Conservation (phyloP, 2,888 invertebrate species). For the Epirrhoe alternata region DNA sequence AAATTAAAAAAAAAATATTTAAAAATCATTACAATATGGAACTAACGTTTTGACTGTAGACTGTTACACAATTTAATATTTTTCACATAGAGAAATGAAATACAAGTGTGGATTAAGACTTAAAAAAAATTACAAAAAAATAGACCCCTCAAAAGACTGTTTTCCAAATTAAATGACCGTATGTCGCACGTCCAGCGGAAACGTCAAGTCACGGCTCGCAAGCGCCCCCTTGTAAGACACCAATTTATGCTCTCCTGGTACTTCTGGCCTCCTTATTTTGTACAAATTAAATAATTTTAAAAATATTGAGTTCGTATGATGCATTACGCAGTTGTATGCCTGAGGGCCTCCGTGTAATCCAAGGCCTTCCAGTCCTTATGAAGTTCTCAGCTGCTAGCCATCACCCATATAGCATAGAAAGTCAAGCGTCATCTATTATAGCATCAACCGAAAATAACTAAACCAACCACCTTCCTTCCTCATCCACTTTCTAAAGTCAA, state of each 20-base stretch:
- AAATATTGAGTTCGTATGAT: neutral
- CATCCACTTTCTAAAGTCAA: too few relatives aligned
- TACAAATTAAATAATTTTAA: constrained; percentile 5
- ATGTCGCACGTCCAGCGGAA: constrained; percentile 63
- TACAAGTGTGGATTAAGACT: too few relatives aligned
- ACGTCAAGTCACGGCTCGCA: constrained; percentile 72
- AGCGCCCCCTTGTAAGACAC: constrained; percentile 72
- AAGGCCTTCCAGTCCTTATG: too few relatives aligned
- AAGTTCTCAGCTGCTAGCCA: too few relatives aligned
- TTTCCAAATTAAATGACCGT: constrained; percentile 49
- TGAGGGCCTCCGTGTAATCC: too few relatives aligned
- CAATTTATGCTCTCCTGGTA: constrained; percentile 30
- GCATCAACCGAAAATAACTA: too few relatives aligned
- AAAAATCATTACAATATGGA: neutral
- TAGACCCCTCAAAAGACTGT: constrained; percentile 22
- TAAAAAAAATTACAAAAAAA: neutral
- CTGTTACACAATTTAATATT: too few relatives aligned
- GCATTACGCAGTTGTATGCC: too few relatives aligned
- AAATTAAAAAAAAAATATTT: neutral
- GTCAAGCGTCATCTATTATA: too few relatives aligned
- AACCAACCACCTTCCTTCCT: too few relatives aligned
- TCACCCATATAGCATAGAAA: too few relatives aligned
- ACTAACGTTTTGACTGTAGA: neutral
- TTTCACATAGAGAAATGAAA: too few relatives aligned
- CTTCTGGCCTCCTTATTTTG: constrained; percentile 16